These are phyloP conservation scores for Vollenhovia emeryi DNA, from an alignment of 1,140 invertebrate genomes.

Conservation along the genomic window DNA sequence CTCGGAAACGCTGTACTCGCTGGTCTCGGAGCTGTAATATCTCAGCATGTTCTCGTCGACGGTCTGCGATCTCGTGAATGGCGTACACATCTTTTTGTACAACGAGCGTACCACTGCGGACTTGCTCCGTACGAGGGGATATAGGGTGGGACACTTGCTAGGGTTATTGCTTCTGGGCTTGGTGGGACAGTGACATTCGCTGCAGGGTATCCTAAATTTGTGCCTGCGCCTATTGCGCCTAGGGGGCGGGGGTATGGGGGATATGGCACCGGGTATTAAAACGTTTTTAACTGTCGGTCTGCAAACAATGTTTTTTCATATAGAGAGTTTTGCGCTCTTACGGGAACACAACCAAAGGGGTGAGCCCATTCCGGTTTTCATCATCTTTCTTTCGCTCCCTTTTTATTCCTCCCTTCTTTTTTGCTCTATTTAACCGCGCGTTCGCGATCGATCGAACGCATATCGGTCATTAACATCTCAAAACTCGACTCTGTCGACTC, in stretches of 20 bases:
- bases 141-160: constrained; percentile 80
- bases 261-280: constrained; percentile 85
- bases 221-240: constrained; percentile 85
- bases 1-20: constrained; percentile 81
- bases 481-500: constrained; percentile 40
- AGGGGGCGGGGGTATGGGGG: constrained; percentile 82
- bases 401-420: background rate
- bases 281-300: constrained; percentile 86
- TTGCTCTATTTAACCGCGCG: constrained; percentile 44
- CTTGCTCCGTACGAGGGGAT: constrained; percentile 86
- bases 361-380: constrained; percentile 66
- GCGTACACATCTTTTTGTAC: constrained; percentile 84
- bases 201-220: constrained; percentile 85
- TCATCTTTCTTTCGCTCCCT: constrained; percentile 8
- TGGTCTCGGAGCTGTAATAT: constrained; percentile 82
- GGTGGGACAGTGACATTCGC: constrained; percentile 83
- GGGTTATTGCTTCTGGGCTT: constrained; percentile 76
- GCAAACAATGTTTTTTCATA: constrained; percentile 84
- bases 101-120: constrained; percentile 85
- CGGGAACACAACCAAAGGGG: constrained; percentile 53
- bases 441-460: constrained; percentile 74
- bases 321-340: constrained; percentile 79
- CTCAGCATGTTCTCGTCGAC: constrained; percentile 83
- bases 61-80: constrained; percentile 83
- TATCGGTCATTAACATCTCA: constrained; percentile 50